phyloP scores from a whole-genome alignment of 2,888 invertebrate genomes.

The Chelonus formosanus region DNA sequence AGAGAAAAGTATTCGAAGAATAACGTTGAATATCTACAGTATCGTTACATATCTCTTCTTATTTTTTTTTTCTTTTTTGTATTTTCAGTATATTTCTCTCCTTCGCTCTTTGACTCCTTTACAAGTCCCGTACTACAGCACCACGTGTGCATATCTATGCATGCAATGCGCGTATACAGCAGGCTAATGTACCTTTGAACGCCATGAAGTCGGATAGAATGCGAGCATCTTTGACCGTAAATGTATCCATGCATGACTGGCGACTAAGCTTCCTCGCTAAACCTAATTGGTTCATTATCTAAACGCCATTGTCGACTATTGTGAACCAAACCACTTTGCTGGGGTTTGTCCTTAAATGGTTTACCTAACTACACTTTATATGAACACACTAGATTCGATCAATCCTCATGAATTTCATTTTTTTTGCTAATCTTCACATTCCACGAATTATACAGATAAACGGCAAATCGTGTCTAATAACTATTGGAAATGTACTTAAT shows the following conservation, averaged over 20 bases:
- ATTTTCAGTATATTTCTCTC: constrained; percentile 12
- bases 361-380: constrained; percentile 13
- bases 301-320: constrained; percentile 43
- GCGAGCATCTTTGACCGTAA: constrained; percentile 32
- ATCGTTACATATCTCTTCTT: constrained; percentile 13
- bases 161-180: constrained; percentile 1
- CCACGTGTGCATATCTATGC: constrained; percentile 10
- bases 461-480: neutral
- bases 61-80: constrained; percentile 10
- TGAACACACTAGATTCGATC: constrained; percentile 25
- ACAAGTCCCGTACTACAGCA: neutral
- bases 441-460: neutral
- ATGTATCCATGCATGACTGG: constrained; percentile 39
- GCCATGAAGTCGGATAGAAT: constrained; percentile 19
- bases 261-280: constrained; percentile 22
- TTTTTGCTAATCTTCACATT: neutral
- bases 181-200: constrained; percentile 8
- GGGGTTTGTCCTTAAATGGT: constrained; percentile 33
- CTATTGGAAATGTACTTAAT: neutral
- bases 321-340: constrained; percentile 33
- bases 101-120: constrained; percentile 6
- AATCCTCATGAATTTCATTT: constrained; percentile 22
- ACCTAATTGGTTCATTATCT: constrained; percentile 49
- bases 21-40: constrained; percentile 20
- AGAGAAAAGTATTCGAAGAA: constrained; percentile 15